Conservation (phyloP, 2,888 invertebrate genomes). For the Drosophila kuntzei region DNA sequence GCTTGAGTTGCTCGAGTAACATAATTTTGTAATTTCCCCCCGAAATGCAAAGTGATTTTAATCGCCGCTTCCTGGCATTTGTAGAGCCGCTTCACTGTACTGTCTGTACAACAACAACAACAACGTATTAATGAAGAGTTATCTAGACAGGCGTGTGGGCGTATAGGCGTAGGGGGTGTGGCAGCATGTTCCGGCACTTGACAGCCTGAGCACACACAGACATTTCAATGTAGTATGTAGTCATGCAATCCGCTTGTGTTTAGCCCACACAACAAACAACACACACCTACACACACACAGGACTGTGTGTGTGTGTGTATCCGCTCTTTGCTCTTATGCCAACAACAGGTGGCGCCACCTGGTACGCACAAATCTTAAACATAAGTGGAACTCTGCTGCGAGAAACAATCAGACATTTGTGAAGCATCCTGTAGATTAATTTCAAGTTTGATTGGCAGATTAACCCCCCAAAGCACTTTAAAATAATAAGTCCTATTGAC, state of each 20-base stretch:
- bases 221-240: conserved; percentile 42
- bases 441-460: conserved; percentile 31
- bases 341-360: conserved; percentile 54
- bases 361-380: conserved; percentile 1
- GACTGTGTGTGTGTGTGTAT: not conserved
- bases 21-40: conserved; percentile 74
- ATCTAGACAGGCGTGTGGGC: not conserved
- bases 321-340: conserved; percentile 15
- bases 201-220: conserved; percentile 28
- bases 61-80: conserved; percentile 68
- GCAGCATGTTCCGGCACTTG: conserved; percentile 43
- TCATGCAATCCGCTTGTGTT: conserved; percentile 33
- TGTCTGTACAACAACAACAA: conserved; percentile 28
- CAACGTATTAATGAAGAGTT: conserved; percentile 11
- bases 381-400: not conserved
- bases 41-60: conserved; percentile 77
- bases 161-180: conserved; percentile 20
- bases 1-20: conserved; percentile 63
- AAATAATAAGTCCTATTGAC: not conserved
- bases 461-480: not conserved
- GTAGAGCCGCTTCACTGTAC: conserved; percentile 20
- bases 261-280: conserved; percentile 7
- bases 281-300: not conserved
- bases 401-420: conserved; percentile 19
- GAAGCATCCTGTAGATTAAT: conserved; percentile 11